Evolutionary conservation across 1,140 invertebrate species (phyloP).

Genomic region (Drosophila tristis): DNA sequence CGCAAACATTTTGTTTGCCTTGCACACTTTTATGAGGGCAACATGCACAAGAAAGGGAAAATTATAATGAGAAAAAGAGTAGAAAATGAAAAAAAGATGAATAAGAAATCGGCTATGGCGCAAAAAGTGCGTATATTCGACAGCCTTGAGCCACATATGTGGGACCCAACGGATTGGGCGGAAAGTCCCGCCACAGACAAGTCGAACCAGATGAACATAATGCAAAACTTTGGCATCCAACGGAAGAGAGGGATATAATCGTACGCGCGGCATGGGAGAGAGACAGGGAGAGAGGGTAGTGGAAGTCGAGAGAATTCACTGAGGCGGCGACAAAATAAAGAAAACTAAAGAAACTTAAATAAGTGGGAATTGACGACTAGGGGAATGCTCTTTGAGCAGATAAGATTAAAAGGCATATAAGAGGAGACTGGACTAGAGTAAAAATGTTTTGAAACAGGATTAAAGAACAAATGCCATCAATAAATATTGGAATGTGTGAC

Average conservation of each 20-base stretch:
- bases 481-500: no score
- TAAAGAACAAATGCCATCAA: no score
- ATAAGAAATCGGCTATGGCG: conserved; percentile 46
- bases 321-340: not conserved
- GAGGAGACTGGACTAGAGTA: no score
- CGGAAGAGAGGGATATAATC: not conserved
- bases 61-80: conserved; percentile 16
- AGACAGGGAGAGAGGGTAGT: conserved; percentile 5
- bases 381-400: not conserved
- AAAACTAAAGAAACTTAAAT: not conserved
- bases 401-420: no score
- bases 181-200: conserved; percentile 7
- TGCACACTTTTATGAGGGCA: conserved; percentile 10
- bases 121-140: conserved; percentile 41
- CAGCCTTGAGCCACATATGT: conserved; percentile 48
- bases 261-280: no score
- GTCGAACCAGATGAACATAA: conserved; percentile 44
- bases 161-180: conserved; percentile 20
- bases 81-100: conserved; percentile 43
- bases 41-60: conserved; percentile 22
- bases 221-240: conserved; percentile 60
- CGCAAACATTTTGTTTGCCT: conserved; percentile 5
- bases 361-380: conserved; percentile 4
- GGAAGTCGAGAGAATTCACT: conserved; percentile 16
- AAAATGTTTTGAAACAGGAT: no score